Conservation (phyloP, 2,113 vertebrate species). For the Catharus bicknelli region DNA sequence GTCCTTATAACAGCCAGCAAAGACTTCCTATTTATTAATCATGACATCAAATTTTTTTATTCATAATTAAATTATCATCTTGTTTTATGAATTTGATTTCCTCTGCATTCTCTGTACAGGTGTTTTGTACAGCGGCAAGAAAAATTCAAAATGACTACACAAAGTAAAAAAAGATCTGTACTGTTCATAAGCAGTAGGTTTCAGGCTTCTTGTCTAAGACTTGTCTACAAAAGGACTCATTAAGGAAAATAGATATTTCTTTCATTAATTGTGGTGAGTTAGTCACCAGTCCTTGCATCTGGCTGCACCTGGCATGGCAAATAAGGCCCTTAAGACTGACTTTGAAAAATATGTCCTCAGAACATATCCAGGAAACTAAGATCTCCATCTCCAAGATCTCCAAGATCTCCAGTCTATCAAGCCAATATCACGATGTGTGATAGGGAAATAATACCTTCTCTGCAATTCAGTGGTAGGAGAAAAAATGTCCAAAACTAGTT, state of each 20-base stretch:
- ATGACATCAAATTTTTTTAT: background rate
- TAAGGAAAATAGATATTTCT: background rate
- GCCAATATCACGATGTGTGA: background rate
- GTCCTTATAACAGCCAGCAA: background rate
- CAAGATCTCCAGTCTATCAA: background rate
- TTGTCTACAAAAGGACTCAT: background rate
- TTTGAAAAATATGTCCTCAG: background rate
- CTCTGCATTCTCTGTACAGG: background rate
- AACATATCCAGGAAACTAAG: background rate
- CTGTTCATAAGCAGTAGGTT: background rate
- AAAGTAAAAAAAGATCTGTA: background rate
- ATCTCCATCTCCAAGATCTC: background rate
- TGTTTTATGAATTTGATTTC: background rate
- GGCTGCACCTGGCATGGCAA: background rate
- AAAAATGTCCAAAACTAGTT: background rate
- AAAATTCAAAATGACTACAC: background rate
- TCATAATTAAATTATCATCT: background rate
- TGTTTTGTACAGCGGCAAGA: background rate
- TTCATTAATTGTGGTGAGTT: background rate
- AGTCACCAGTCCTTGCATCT: background rate
- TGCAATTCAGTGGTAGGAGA: background rate
- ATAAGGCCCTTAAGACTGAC: background rate
- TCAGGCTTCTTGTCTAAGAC: background rate
- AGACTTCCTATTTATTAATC: background rate
- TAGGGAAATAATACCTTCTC: background rate